Conservation (phyloP, 2,888 invertebrate genomes). For the Pterostichus niger region DNA sequence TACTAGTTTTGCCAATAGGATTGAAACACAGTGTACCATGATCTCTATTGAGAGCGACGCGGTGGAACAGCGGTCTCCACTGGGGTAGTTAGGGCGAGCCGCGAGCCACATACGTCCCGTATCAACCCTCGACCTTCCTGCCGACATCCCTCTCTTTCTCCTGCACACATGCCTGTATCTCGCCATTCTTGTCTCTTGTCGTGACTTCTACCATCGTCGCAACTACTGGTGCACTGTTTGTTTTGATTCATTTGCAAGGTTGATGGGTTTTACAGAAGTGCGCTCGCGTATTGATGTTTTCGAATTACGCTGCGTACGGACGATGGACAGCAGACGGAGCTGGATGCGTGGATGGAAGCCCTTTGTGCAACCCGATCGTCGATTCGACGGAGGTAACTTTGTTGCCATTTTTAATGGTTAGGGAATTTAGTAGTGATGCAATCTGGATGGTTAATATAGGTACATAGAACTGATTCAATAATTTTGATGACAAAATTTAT, state of each 20-base stretch:
- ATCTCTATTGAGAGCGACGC: slow-evolving; percentile 26
- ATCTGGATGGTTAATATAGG: neutral
- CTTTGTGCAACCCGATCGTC: slow-evolving; percentile 54
- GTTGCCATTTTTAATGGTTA: slow-evolving; percentile 60
- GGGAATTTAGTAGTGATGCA: slow-evolving; percentile 46
- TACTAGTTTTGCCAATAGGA: neutral
- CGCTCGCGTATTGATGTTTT: slow-evolving; percentile 67
- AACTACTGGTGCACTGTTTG: slow-evolving; percentile 66
- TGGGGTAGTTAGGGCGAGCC: slow-evolving; percentile 67
- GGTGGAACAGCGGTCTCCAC: slow-evolving; percentile 62
- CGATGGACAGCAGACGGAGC: neutral
- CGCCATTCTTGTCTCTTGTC: neutral
- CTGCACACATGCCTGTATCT: neutral
- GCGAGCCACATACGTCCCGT: slow-evolving; percentile 60
- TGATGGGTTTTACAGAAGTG: slow-evolving; percentile 67
- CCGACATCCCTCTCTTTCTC: slow-evolving; percentile 19
- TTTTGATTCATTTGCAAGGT: slow-evolving; percentile 67
- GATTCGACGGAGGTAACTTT: slow-evolving; percentile 55
- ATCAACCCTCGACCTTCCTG: neutral
- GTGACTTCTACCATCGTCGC: neutral
- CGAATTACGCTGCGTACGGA: slow-evolving; percentile 59
- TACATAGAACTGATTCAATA: no score
- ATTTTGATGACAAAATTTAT: no score
- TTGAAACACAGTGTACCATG: neutral
- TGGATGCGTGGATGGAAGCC: neutral